A percentile compares a stretch with the other conserved stretches of the same genome.
Evolutionary conservation across 23 tunicate genomes (phyloP).

Genomic region (Phallusia fumigata): DNA sequence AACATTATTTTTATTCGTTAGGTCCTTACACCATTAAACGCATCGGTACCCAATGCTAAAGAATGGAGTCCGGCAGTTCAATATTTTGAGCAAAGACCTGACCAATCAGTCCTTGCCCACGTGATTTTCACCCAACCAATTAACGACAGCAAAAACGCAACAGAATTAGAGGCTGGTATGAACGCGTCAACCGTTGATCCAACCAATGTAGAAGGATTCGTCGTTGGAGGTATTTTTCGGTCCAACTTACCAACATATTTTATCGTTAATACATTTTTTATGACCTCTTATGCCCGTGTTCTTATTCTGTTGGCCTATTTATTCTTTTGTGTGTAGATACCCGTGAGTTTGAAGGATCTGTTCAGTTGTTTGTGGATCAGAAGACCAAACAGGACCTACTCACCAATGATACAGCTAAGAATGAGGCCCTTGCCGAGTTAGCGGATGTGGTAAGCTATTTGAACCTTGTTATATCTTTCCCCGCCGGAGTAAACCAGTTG

Average conservation of each 20-base stretch:
- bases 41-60: background rate
- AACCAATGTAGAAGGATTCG: conserved; percentile 13
- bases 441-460: background rate
- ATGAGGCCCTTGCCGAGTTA: background rate
- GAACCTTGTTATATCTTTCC: too few species aligned
- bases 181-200: conserved; percentile 23
- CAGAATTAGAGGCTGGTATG: conserved; percentile 18
- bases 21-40: background rate
- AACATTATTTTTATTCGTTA: background rate
- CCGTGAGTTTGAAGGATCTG: background rate
- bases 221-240: conserved; percentile 24
- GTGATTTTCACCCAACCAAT: background rate
- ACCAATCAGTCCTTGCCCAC: conserved; percentile 41
- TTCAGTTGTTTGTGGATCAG: background rate
- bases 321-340: background rate
- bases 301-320: too few species aligned
- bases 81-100: conserved; percentile 66
- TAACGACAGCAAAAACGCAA: background rate
- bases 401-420: background rate
- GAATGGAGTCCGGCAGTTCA: conserved; percentile 34
- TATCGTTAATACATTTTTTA: too few species aligned
- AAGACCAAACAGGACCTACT: background rate
- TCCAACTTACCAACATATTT: background rate
- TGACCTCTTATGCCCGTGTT: too few species aligned
- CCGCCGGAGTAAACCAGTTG: too few species aligned